These are phyloP conservation scores for Lasius fuliginosus DNA, from an alignment of 2,888 invertebrate genomes.

Conservation along the genomic window DNA sequence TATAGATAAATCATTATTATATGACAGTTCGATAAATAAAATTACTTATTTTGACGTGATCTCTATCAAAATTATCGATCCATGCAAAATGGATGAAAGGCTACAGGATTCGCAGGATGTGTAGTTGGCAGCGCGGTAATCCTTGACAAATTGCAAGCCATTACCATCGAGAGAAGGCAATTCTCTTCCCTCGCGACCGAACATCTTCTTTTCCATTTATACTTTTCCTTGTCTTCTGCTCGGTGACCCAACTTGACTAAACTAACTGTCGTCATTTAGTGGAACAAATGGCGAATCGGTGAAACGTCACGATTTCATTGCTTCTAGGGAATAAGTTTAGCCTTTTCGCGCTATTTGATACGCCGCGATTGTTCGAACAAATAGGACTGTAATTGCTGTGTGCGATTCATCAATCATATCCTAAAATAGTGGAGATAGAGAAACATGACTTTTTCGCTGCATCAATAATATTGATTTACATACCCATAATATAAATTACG, in stretches of 20 bases:
- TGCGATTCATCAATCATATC: not conserved
- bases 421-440: not conserved
- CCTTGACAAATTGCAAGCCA: slow-evolving; percentile 63
- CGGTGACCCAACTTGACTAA: slow-evolving; percentile 36
- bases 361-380: not conserved
- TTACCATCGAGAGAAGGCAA: slow-evolving; percentile 48
- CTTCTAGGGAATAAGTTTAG: slow-evolving; percentile 22
- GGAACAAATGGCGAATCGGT: slow-evolving; percentile 29
- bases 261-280: slow-evolving; percentile 37
- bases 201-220: slow-evolving; percentile 46
- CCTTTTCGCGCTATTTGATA: slow-evolving; percentile 16
- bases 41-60: slow-evolving; percentile 20
- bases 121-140: slow-evolving; percentile 51
- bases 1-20: slow-evolving; percentile 21
- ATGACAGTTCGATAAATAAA: slow-evolving; percentile 22
- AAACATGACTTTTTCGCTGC: slow-evolving; percentile 9
- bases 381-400: not conserved
- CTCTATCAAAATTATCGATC: slow-evolving; percentile 27
- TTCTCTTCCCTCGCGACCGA: slow-evolving; percentile 44
- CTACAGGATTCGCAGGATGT: slow-evolving; percentile 4
- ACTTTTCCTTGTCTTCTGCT: slow-evolving; percentile 27
- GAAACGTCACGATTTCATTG: slow-evolving; percentile 41
- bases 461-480: slow-evolving; percentile 34
- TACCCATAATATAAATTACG: slow-evolving; percentile 44
- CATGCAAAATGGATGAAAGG: not conserved